phyloP scores from a whole-genome alignment of 1,140 invertebrate genomes.

The Colletes latitarsis region DNA sequence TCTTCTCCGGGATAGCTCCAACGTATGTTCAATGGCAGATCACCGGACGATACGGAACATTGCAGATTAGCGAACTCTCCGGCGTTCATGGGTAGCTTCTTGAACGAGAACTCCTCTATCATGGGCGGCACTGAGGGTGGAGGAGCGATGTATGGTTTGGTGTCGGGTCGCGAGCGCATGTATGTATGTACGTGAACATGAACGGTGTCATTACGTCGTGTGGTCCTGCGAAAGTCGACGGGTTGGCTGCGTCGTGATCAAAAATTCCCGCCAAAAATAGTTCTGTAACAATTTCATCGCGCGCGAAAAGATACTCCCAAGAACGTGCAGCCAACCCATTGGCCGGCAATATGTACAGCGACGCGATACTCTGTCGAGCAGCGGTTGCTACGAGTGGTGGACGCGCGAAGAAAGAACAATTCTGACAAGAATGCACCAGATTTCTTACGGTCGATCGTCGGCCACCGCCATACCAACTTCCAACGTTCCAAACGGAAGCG shows the following conservation, averaged over 20 bases:
- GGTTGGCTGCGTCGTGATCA: not conserved
- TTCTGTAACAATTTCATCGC: not conserved
- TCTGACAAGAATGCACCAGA: conserved; percentile 50
- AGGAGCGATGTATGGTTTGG: conserved; percentile 62
- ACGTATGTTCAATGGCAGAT: conserved; percentile 83
- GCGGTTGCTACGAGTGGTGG: conserved; percentile 22
- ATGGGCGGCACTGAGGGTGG: conserved; percentile 82
- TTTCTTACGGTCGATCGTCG: conserved; percentile 62
- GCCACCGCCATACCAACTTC: conserved; percentile 73
- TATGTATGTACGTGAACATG: conserved; percentile 11
- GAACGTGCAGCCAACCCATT: not conserved
- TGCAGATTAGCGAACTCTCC: conserved; percentile 83
- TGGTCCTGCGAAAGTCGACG: conserved; percentile 17
- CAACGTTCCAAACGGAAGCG: conserved; percentile 52
- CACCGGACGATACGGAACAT: conserved; percentile 86
- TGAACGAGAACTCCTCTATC: conserved; percentile 84
- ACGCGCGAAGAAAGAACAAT: conserved; percentile 45
- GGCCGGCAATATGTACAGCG: not conserved
- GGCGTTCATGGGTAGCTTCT: conserved; percentile 82
- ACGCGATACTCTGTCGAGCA: conserved; percentile 12
- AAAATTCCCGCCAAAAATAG: too few species aligned
- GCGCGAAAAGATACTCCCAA: not conserved
- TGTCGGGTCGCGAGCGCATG: conserved; percentile 44
- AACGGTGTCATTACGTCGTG: conserved; percentile 34
- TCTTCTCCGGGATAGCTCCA: conserved; percentile 83